phyloP scores from a whole-genome alignment of 2,113 vertebrate species.

The Pagrus major region DNA sequence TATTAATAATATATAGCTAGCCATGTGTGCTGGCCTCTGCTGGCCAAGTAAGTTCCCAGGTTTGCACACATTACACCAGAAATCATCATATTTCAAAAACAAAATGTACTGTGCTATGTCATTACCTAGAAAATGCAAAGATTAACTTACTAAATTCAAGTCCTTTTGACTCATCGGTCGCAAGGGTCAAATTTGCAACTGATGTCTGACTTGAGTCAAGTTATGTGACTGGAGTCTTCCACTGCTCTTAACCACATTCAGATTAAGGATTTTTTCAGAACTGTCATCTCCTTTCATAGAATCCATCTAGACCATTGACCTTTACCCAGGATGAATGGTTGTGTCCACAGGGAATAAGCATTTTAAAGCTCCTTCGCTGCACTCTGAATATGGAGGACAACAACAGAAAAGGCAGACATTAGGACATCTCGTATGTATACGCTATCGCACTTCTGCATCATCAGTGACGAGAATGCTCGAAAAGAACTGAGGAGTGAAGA shows the following conservation, averaged over 20 bases:
- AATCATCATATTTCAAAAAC: too few relatives aligned
- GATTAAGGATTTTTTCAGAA: not conserved
- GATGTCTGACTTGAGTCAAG: too few relatives aligned
- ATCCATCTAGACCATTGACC: not conserved
- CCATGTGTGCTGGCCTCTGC: too few relatives aligned
- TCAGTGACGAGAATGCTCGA: not conserved
- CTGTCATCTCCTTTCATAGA: not conserved
- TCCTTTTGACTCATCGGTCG: too few relatives aligned
- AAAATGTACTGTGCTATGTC: too few relatives aligned
- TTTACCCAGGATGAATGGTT: constrained; percentile 22
- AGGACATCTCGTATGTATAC: constrained; percentile 13
- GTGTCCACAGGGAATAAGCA: constrained; percentile 24
- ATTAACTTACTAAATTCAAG: too few relatives aligned
- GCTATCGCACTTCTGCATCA: constrained; percentile 48
- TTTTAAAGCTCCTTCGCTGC: constrained; percentile 16
- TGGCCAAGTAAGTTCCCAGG: too few relatives aligned
- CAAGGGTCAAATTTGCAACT: too few relatives aligned
- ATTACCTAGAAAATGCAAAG: too few relatives aligned
- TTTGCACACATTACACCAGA: too few relatives aligned
- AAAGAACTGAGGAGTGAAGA: constrained; percentile 22
- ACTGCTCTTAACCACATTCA: constrained; percentile 9
- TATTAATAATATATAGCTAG: too few relatives aligned
- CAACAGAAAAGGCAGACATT: not conserved
- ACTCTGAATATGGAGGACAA: constrained; percentile 4
- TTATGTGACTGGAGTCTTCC: too few relatives aligned